Evolutionary conservation across 2,888 invertebrate species (phyloP), one percentile per base, ranked within the genome.

Genomic region (Mythimna pallens): DNA sequence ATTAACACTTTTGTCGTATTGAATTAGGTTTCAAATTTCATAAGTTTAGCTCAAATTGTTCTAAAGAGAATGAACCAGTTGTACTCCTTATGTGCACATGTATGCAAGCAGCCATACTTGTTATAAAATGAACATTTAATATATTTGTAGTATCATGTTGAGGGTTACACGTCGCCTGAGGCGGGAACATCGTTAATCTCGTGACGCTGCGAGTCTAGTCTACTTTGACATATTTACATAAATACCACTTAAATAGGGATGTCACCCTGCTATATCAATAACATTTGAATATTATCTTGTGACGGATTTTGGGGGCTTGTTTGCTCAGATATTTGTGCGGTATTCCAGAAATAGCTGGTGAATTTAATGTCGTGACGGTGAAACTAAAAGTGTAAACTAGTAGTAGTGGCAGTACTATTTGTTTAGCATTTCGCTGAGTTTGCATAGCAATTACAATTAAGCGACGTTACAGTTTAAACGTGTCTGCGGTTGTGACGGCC

Each of bases 151-250:
- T 76, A 77, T 76, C 81, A 83, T 72, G 80, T 73, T 73, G 74
- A 76, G 84, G 85, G 86, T 70, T 73, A 70, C 73, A 75, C 77
- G 88, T 87, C 87, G 89, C 87, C 85, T 85, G 71, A 78, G 82
- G 85, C 85, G 77, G 81, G 84, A 80, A 86, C 88, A 86, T 91
- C 91, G 89, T 92, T 92, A 91, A 92, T 92, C 90, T 90, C 77
- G 65, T 89, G 89, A 91, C 88, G 89, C 82, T 86, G 88, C 86
- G 81, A 78, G 69, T 82, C 79, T 87, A 89, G 85, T 89, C 86
- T 89, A 89, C 87, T 89, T 86, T 87, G 89, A 88, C 89, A 88
- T 90, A 90, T 91, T 90, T 89, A 91, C 91, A 89, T 90, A 91
- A 90, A 91, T 88, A 89, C 86, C 88, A 89, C 89, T 89, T 88